A percentile compares a stretch with the other conserved stretches of the same genome.
Conservation (phyloP, 2,888 invertebrate genomes). For the Nomada flava region DNA sequence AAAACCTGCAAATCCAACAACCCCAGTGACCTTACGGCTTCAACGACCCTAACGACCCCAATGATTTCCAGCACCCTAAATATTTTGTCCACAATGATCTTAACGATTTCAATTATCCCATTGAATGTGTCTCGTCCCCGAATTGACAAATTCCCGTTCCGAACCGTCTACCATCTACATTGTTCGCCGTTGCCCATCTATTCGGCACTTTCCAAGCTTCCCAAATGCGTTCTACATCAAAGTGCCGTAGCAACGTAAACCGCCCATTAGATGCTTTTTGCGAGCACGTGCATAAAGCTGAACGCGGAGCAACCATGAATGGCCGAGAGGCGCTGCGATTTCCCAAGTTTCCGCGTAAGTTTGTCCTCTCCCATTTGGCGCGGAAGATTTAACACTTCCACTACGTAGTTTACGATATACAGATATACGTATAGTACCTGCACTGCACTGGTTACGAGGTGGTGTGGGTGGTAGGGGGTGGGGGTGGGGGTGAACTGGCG, state of each 20-base stretch:
- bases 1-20: no score
- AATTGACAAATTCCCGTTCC: not conserved
- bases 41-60: not conserved
- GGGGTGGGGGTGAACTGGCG: slow-evolving; percentile 55
- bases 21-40: no score
- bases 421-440: slow-evolving; percentile 66
- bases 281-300: slow-evolving; percentile 52
- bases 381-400: slow-evolving; percentile 79
- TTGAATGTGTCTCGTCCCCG: not conserved
- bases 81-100: no score
- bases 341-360: slow-evolving; percentile 77
- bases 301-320: slow-evolving; percentile 53
- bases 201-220: not conserved
- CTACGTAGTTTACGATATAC: slow-evolving; percentile 76
- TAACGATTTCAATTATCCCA: not conserved
- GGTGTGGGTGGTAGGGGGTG: no score
- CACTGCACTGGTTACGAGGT: slow-evolving; percentile 63
- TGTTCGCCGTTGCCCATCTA: not conserved
- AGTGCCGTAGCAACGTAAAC: slow-evolving; percentile 23
- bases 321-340: slow-evolving; percentile 73
- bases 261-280: slow-evolving; percentile 54
- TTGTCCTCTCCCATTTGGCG: slow-evolving; percentile 77
- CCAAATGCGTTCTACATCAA: not conserved
- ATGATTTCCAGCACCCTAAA: not conserved
- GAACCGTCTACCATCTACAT: not conserved